Evolutionary conservation across 2,888 invertebrate species (phyloP), one percentile per base, ranked within the genome.

Genomic region (Protonemura montana): DNA sequence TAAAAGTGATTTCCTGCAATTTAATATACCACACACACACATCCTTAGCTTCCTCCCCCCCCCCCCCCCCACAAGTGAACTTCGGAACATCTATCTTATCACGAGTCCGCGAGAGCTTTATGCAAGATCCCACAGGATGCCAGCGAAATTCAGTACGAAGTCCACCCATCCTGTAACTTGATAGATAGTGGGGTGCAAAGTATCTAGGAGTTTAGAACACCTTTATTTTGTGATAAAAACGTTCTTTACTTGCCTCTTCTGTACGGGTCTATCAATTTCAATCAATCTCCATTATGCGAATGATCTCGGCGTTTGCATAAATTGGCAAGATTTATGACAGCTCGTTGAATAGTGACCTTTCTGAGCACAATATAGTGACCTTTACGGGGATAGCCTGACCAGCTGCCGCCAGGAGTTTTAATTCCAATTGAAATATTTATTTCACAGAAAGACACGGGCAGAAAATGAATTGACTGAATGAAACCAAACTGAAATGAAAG

Each of bases 331-430:
- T 59, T 59, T 59, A 59, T 59, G 29, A 30, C 30, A 81, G 29
- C 81, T 81, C 81, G 81, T 29, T 81, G 82, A 82, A 82, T 25
- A 30, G 41, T 82, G 82, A 82, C 82, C 82, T 82, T 82, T 82
- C 16, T 30, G 41, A 21, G 13, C 35, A 82, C 35, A 26, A 30
- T 35, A 41, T 35, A 41, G 42, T 41, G 82, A 82, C 82, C 82
- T 82, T 82, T 82, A 21, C 81, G 30, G 28, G 27, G 81, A 81
- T 59, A 21, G 30, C 59, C 59, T 59, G 29, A n/a, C 59, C 59
- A 59, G 59, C 59, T 59, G 59, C 16, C 59, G 59, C 59, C 16
- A 59, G 59, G 1, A 59, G 21, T 59, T 59, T 59, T 16, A 21
- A 59, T n/a, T n/a, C 59, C 59, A 59, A 59, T 59, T 59, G 3